Evolutionary conservation across 2,113 vertebrate species (phyloP), one percentile per base, ranked within the genome.

Genomic region (Acrocephalus arundinaceus): DNA sequence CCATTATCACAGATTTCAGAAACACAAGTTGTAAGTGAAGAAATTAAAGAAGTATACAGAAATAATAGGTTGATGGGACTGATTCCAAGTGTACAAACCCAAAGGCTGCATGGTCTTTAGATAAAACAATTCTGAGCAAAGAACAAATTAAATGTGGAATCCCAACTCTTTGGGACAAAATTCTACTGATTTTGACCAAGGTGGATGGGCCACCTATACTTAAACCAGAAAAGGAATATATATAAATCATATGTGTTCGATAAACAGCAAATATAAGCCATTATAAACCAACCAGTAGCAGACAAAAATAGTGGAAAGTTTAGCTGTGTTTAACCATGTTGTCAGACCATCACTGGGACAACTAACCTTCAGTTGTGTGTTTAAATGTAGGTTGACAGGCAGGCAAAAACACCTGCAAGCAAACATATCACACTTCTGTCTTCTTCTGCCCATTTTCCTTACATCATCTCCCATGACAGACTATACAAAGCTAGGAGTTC

Each of bases 301-400:
- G 16, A 67, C 4, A n/a, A 77, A 87, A 71, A 58, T 45, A 62
- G 67, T 12, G 16, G 33, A 51, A 89, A 11, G 10, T 78, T 84
- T 71, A 74, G 25, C 16, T 30, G 51, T 30, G 16, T 87, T 77
- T 80, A 73, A 77, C 41, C 5, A 2, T 7, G 17, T 7, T 70
- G 41, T 48, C 59, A 87, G n/a, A 23, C 15, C 25, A 46, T 11
- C 55, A 31, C 24, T 28, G 31, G 46, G 43, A 45, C 66, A 76
- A 55, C 2, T 35, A 57, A 24, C 10, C 37, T 22, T 43, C 10
- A 2, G 46, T 25, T 0, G 0, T 23, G 13, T 33, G 10, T 58
- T 81, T 74, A 87, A 77, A 37, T 33, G 9, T 22, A 85, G 20
- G 8, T 2, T 74, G 70, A 91, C 43, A 58, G 48, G 43, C 3